Percentiles rank a stretch among this genome's conserved stretches.
Conservation (phyloP, 2,888 invertebrate genomes). For the Orthosia gracilis region DNA sequence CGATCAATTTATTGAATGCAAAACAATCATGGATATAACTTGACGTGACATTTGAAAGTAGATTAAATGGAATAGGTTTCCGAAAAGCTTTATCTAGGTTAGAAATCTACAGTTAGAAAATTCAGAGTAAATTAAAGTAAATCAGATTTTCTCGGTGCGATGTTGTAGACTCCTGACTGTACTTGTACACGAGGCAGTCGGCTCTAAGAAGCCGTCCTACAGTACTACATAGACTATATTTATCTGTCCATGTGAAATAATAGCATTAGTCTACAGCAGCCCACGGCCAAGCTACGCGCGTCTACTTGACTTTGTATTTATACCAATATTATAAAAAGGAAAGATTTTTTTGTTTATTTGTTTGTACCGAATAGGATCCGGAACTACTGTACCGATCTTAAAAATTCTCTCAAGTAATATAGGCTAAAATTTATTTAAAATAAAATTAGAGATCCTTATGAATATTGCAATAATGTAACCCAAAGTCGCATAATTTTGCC, state of each 20-base stretch:
- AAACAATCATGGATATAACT: neutral
- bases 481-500: too few species aligned
- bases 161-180: too few species aligned
- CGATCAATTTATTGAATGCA: too few species aligned
- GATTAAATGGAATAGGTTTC: neutral
- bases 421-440: too few species aligned
- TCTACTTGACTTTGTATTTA: neutral
- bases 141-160: neutral
- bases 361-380: too few species aligned
- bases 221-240: neutral
- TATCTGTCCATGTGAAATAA: neutral
- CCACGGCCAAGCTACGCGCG: neutral
- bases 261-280: neutral
- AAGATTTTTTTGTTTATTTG: too few species aligned
- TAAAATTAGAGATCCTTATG: too few species aligned
- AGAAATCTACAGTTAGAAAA: neutral
- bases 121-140: neutral
- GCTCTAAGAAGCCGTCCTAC: neutral
- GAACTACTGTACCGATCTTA: too few species aligned
- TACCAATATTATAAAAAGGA: too few species aligned
- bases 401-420: too few species aligned
- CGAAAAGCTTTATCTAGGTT: neutral
- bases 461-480: too few species aligned
- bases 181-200: neutral
- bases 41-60: neutral